Evolutionary conservation across 2,797 vertebrate species (phyloP).

Genomic region (Alca torda): DNA sequence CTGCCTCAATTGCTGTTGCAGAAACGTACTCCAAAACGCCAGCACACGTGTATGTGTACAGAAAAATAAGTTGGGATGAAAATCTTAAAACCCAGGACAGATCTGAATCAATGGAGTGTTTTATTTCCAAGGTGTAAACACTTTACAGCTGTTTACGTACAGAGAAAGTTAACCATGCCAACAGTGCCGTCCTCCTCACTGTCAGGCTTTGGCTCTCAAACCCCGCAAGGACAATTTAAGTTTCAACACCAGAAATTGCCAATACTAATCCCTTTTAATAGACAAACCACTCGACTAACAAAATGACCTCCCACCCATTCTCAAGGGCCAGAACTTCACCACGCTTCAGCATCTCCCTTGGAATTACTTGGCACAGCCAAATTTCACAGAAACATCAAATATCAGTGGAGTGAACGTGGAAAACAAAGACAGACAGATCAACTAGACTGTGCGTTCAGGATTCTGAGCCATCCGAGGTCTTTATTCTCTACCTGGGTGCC

Average conservation of each 20-base stretch:
- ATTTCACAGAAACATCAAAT: not conserved
- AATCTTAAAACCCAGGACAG: not conserved
- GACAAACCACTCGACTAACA: not conserved
- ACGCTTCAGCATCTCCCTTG: not conserved
- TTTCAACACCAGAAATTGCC: not conserved
- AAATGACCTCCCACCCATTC: not conserved
- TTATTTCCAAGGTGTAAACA: not conserved
- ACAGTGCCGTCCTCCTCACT: not conserved
- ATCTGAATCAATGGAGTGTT: not conserved
- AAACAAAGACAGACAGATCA: not conserved
- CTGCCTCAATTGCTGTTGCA: not conserved
- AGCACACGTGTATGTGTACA: rapidly evolving
- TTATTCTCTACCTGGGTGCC: too few species aligned
- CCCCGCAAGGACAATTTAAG: too few species aligned
- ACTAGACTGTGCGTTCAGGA: not conserved
- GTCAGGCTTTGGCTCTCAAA: not conserved
- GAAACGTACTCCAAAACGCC: not conserved
- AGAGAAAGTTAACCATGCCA: not conserved
- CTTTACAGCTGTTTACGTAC: not conserved
- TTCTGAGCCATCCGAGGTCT: rapidly evolving
- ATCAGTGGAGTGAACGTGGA: not conserved
- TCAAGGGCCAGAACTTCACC: not conserved
- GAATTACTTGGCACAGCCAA: not conserved
- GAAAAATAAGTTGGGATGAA: not conserved
- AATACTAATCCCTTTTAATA: not conserved